A percentile compares a stretch with the other conserved stretches of the same genome.
phyloP scores from a whole-genome alignment of 2,113 vertebrate genomes.

The Menura novaehollandiae region DNA sequence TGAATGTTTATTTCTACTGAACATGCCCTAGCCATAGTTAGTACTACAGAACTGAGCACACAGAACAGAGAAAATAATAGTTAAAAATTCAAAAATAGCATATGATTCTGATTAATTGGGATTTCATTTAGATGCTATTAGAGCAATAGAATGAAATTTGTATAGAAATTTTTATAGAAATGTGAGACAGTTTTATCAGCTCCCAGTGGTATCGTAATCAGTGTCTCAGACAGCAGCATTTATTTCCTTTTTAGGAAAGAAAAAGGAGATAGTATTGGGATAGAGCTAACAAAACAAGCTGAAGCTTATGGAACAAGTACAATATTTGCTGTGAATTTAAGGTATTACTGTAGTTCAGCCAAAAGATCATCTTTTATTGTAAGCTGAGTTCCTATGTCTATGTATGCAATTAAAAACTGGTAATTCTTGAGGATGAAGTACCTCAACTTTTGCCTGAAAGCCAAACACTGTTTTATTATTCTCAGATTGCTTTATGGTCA shows the following conservation, averaged over 20 bases:
- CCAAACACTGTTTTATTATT: background rate
- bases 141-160: background rate
- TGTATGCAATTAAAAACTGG: background rate
- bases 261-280: background rate
- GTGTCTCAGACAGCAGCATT: background rate
- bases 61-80: background rate
- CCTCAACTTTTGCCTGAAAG: background rate
- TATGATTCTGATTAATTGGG: background rate
- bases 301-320: background rate
- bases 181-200: background rate
- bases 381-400: background rate
- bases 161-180: background rate
- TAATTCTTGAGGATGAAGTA: background rate
- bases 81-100: background rate
- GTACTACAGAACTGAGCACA: background rate
- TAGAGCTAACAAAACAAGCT: background rate
- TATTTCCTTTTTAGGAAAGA: constrained; percentile 19
- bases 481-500: background rate
- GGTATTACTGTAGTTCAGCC: background rate
- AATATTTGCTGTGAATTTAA: background rate
- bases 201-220: background rate
- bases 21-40: background rate
- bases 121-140: background rate
- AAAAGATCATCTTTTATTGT: background rate
- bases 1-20: background rate